Conservation (phyloP, 2,888 invertebrate genomes). For the Drosophila infuscata region DNA sequence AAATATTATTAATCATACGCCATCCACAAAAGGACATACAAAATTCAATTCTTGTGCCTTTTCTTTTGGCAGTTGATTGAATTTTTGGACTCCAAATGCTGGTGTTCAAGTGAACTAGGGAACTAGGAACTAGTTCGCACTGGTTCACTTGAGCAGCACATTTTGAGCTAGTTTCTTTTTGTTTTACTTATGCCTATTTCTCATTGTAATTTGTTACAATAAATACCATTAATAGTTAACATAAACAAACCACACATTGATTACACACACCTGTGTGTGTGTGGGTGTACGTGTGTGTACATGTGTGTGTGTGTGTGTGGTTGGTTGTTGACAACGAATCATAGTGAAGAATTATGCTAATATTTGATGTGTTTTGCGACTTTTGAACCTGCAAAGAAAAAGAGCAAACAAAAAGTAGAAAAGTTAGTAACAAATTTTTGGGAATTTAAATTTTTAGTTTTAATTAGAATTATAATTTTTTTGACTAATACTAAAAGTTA, state of each 20-base stretch:
- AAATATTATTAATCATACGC: slow-evolving; percentile 70
- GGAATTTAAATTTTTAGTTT: background rate
- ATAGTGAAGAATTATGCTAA: slow-evolving; percentile 70
- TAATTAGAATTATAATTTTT: background rate
- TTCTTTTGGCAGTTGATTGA: slow-evolving; percentile 23
- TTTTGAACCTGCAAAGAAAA: slow-evolving; percentile 71
- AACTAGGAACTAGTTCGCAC: background rate
- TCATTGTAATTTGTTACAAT: slow-evolving; percentile 54
- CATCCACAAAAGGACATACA: slow-evolving; percentile 22
- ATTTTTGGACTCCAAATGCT: slow-evolving; percentile 33
- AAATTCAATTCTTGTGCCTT: slow-evolving; percentile 30
- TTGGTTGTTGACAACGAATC: slow-evolving; percentile 48
- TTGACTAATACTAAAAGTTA: background rate
- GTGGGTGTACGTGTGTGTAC: slow-evolving; percentile 17
- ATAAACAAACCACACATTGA: slow-evolving; percentile 62
- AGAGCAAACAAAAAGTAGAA: background rate
- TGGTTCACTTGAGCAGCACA: slow-evolving; percentile 55
- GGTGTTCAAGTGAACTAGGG: slow-evolving; percentile 54
- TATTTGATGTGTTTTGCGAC: slow-evolving; percentile 80
- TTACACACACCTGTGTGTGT: slow-evolving; percentile 8
- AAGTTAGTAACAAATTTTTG: slow-evolving; percentile 10
- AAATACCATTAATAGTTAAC: slow-evolving; percentile 79
- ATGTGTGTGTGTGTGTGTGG: slow-evolving; percentile 22
- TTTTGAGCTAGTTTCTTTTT: slow-evolving; percentile 22
- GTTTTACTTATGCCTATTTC: background rate